Evolutionary conservation across 2,797 vertebrate species (phyloP).

Genomic region (Sternarchorhynchus goeldii): DNA sequence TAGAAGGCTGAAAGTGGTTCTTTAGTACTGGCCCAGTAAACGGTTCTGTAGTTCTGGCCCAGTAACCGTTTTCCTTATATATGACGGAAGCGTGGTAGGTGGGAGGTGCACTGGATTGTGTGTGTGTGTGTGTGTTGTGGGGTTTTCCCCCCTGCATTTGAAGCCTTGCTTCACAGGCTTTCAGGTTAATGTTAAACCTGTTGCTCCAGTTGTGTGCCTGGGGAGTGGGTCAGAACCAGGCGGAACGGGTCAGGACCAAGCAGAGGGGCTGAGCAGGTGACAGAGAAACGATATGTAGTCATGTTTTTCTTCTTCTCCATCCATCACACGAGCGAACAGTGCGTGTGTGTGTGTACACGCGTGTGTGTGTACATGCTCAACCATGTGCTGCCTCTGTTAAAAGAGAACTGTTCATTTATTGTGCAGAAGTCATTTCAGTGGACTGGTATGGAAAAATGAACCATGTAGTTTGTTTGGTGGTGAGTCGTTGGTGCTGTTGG

Average conservation of each 20-base stretch:
- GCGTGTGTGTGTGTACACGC: no score
- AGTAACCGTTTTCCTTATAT: neutral
- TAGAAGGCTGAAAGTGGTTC: neutral
- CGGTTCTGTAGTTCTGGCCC: neutral
- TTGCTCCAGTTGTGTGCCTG: slow-evolving; percentile 7
- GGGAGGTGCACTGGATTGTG: slow-evolving; percentile 1
- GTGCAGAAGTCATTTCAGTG: neutral
- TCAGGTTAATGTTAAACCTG: neutral
- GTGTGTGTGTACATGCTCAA: no score
- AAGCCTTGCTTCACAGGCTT: neutral
- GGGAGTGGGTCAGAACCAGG: neutral
- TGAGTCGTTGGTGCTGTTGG: no score
- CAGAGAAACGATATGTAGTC: slow-evolving; percentile 31
- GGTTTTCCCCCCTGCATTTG: neutral
- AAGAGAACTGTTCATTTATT: neutral
- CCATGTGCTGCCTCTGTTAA: neutral
- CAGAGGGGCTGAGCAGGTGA: neutral
- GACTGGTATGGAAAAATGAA: neutral
- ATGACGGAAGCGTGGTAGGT: neutral
- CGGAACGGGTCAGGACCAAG: slow-evolving; percentile 23
- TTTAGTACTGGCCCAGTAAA: neutral
- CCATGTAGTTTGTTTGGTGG: no score
- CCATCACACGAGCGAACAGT: no score
- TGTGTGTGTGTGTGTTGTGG: neutral
- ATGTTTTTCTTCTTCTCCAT: neutral